A percentile compares a stretch with the other conserved stretches of the same genome.
Evolutionary conservation across 2,888 invertebrate genomes (phyloP).

Genomic region (Cerastis rubricosa): DNA sequence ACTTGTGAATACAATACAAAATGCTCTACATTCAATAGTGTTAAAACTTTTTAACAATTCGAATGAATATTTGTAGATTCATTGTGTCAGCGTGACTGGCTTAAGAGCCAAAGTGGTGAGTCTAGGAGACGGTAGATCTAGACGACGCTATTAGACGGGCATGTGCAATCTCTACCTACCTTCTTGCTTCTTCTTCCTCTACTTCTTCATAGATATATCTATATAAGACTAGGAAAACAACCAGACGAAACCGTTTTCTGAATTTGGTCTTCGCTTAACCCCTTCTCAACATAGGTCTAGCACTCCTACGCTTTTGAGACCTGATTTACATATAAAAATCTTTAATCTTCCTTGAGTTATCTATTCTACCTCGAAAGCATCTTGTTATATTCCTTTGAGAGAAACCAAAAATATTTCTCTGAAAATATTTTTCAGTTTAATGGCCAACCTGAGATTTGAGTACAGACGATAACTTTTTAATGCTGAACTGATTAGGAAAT

Average conservation of each 20-base stretch:
- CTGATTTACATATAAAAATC: slow-evolving; percentile 52
- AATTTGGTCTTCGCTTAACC: slow-evolving; percentile 67
- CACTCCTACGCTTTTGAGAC: slow-evolving; percentile 52
- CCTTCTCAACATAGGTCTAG: slow-evolving; percentile 68
- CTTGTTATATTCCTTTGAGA: slow-evolving; percentile 59
- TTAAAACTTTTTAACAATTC: slow-evolving; percentile 67
- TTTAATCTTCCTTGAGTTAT: slow-evolving; percentile 56
- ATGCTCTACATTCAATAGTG: slow-evolving; percentile 62
- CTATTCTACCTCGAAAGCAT: slow-evolving; percentile 61
- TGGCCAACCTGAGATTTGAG: slow-evolving; percentile 39
- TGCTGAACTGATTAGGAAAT: slow-evolving; percentile 31
- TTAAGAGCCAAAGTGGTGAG: slow-evolving; percentile 90
- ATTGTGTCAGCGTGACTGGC: slow-evolving; percentile 90
- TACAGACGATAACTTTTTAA: slow-evolving; percentile 47
- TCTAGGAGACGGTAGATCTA: slow-evolving; percentile 88
- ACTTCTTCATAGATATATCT: slow-evolving; percentile 71
- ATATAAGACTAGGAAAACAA: slow-evolving; percentile 59
- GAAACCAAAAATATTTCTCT: slow-evolving; percentile 34
- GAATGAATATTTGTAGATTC: slow-evolving; percentile 88
- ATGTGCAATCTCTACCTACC: slow-evolving; percentile 78
- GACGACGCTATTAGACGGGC: slow-evolving; percentile 85
- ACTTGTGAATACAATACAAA: slow-evolving; percentile 60
- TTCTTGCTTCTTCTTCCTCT: slow-evolving; percentile 76
- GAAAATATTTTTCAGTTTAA: slow-evolving; percentile 48
- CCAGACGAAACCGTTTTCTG: slow-evolving; percentile 51